phyloP scores from a whole-genome alignment of 1,140 invertebrate species.

The Zaprionus kolodkinae region DNA sequence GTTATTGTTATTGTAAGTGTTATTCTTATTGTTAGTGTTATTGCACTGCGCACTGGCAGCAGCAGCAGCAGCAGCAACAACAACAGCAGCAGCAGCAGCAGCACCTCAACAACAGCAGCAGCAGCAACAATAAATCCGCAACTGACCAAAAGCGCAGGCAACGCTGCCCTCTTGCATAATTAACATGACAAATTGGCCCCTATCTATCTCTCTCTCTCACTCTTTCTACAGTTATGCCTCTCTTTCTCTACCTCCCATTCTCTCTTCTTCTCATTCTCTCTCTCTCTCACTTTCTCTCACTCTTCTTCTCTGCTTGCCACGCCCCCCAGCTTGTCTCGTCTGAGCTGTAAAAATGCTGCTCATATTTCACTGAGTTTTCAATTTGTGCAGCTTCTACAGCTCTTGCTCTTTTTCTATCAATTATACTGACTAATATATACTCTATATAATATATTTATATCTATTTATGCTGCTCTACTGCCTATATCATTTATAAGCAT shows the following conservation, averaged over 20 bases:
- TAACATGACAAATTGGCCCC: conserved; percentile 54
- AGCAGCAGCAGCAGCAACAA: conserved; percentile 37
- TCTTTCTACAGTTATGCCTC: background rate
- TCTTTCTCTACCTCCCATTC: background rate
- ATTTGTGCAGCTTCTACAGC: background rate
- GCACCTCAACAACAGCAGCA: conserved; percentile 11
- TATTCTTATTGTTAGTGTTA: conserved; percentile 42
- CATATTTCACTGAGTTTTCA: background rate
- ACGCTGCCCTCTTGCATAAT: conserved; percentile 63
- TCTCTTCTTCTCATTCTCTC: background rate
- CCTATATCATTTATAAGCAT: no score
- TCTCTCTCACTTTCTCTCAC: background rate
- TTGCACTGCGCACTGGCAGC: conserved; percentile 50
- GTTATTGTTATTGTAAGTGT: conserved; percentile 17
- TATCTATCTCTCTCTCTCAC: background rate
- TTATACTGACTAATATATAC: background rate
- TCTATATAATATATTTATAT: background rate
- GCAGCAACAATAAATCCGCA: conserved; percentile 5
- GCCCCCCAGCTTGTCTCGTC: background rate
- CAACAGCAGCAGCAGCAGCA: conserved; percentile 40
- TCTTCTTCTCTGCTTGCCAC: background rate
- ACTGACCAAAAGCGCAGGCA: conserved; percentile 1
- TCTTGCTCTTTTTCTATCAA: background rate
- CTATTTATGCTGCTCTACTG: background rate
- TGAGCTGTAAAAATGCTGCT: conserved; percentile 2